Evolutionary conservation across 2,797 vertebrate species (phyloP), one percentile per base, ranked within the genome.

Genomic region (Jordanella pulchra): DNA sequence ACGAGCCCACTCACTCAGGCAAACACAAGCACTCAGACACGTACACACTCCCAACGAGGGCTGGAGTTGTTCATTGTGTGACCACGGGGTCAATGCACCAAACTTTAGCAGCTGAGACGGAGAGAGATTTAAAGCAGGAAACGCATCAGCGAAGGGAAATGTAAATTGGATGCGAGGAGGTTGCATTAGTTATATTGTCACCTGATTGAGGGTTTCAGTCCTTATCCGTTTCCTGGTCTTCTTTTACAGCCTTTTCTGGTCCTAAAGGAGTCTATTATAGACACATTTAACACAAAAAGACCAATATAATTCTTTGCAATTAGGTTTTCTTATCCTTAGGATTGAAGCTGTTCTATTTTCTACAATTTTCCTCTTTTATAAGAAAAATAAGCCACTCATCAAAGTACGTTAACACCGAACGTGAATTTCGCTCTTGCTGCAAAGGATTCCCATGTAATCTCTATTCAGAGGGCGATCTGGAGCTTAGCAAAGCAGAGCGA

Each of bases 61-160:
- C 84, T 81, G 88, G 89, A 84, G 86, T 86, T 89, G 86, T 87
- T 79, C 80, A 86, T 95, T 94, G 86, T 78, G 77, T 94, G 94
- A 94, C 88, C 72, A 81, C 6, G 6, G 56, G 58, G 91, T 85
- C 89, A 91, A 80, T 85, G 82, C 85, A 89, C 92, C 85, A 82
- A 78, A 81, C 88, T 78, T 71, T 32, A 78, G 78, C 84, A 84
- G 84, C 86, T 85, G 82, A 72, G 63, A 77, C 78, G 70, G 75
- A 75, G 58, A 64, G 56, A 72, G 50, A 7, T 18, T 25, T 60
- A 53, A 72, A 53, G 71, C 28, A 77, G 71, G 76, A 78, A 66
- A 69, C 39, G 0, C 44, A 60, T 50, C 18, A 21, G 7, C 65
- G 64, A 67, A 4, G 32, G 69, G 50, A 63, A 21, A 76, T 72